Percentiles rank a stretch among this genome's conserved stretches.
Evolutionary conservation across 2,888 invertebrate genomes (phyloP).

Genomic region (Dryobota labecula): DNA sequence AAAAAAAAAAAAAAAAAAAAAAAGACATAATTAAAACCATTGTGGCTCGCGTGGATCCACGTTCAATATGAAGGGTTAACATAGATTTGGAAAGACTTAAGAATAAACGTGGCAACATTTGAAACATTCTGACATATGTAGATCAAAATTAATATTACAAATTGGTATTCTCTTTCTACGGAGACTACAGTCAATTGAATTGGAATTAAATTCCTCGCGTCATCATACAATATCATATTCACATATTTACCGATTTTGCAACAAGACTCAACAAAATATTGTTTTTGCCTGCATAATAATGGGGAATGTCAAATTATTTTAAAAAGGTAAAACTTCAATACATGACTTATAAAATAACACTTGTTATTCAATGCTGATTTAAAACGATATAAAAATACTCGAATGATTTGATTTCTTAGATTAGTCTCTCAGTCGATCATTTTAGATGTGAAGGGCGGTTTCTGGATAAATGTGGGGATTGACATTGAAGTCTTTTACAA

Average conservation of each 20-base stretch:
- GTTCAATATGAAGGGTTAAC: no score
- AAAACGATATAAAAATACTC: not conserved
- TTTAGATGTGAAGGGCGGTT: not conserved
- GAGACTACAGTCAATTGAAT: slow-evolving; percentile 7
- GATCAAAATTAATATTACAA: not conserved
- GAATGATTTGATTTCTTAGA: slow-evolving; percentile 3
- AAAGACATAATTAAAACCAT: no score
- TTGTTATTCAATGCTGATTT: not conserved
- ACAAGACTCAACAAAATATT: not conserved
- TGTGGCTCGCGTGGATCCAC: no score
- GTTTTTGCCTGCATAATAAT: not conserved
- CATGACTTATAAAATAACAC: not conserved
- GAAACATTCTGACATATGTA: slow-evolving; percentile 9
- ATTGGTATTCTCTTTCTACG: slow-evolving; percentile 1
- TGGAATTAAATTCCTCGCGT: slow-evolving; percentile 1
- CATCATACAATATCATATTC: slow-evolving; percentile 12
- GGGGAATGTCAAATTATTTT: not conserved
- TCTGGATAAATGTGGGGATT: not conserved
- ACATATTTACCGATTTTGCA: not conserved
- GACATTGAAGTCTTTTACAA: slow-evolving; percentile 3
- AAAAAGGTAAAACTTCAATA: not conserved
- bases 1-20: no score
- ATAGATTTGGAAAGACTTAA: not conserved
- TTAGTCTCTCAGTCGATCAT: not conserved
- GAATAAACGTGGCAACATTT: not conserved